Evolutionary conservation across 2,888 invertebrate genomes (phyloP).

Genomic region (Timandra comae): DNA sequence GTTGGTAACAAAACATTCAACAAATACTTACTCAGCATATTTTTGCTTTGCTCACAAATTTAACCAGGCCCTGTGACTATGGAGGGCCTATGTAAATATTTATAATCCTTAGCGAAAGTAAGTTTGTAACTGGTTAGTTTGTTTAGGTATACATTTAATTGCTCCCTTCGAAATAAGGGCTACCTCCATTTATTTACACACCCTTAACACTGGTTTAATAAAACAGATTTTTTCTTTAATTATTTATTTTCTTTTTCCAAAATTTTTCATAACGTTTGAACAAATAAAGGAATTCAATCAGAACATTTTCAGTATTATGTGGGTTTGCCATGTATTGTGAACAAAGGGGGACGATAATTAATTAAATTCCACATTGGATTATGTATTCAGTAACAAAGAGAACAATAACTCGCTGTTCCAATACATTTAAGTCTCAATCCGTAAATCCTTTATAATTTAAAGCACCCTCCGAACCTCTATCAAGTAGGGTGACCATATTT

Average conservation of each 20-base stretch:
- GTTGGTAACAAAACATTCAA: no score
- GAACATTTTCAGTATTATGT: slow-evolving; percentile 4
- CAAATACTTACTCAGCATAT: no score
- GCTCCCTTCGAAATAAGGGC: slow-evolving; percentile 4
- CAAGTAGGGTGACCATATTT: slow-evolving; percentile 7
- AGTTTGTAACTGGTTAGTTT: slow-evolving; percentile 5
- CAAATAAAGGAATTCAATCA: slow-evolving; percentile 1
- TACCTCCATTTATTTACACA: slow-evolving; percentile 3
- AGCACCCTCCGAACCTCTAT: slow-evolving; percentile 1
- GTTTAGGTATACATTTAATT: slow-evolving; percentile 9
- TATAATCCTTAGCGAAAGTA: slow-evolving; percentile 4
- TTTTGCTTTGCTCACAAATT: no score
- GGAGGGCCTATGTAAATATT: slow-evolving; percentile 7
- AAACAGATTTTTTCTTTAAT: no score
- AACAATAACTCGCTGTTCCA: slow-evolving; percentile 33
- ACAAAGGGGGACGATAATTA: slow-evolving; percentile 10
- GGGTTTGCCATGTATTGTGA: slow-evolving; percentile 3
- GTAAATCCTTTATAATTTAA: slow-evolving; percentile 28
- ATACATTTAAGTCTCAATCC: slow-evolving; percentile 29
- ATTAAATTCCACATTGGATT: slow-evolving; percentile 18
- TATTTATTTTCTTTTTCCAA: no score
- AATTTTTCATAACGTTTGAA: no score
- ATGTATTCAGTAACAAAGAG: slow-evolving; percentile 18
- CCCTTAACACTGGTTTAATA: no score
- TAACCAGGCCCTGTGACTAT: neutral